Evolutionary conservation across 2,113 vertebrate genomes (phyloP), one percentile per base, ranked within the genome.

Genomic region (Nannobrachium achirus): DNA sequence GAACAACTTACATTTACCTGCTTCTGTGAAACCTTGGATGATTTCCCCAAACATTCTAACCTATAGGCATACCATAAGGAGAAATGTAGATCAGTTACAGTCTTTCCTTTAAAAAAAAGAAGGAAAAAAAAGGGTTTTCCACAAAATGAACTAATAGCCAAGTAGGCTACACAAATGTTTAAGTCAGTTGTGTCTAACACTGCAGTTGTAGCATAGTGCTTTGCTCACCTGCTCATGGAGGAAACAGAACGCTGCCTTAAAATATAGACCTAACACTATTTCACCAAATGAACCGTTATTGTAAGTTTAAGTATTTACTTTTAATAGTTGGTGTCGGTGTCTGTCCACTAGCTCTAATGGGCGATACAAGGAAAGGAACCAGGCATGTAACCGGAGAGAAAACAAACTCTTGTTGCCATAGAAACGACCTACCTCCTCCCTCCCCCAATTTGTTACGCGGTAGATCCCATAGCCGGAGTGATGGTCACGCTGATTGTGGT

Each of bases 321-420:
- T 11, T 9, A 10, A 18, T 1, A 14, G 14, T 46, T 25, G 14
- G 8, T 33, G 53, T 38, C 49, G 14, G 53, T n/a, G 25, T 33
- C 25, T 33, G 25, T 33, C 25, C 25, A 33, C 55, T 15, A 56
- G 38, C 10, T 40, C 16, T 19, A 8, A 14, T 6, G n/a, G 41
- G 14, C 25, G 68, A 46, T 1, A 10, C 14, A 25, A 1, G 13
- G 13, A 75, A 25, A 1, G 13, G 13, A 75, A 48, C 46, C 11
- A 6, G 7, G 10, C 25, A 33, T 33, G 25, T 33, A 33, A 33
- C 25, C 25, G 25, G 53, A 20, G 50, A 9, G 7, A 20, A 58
- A 57, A 56, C 44, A 60, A 73, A 78, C 64, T 7, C 4, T 6
- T 14, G 75, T 85, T 57, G 25, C 81, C 67, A 69, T 73, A 46